Evolutionary conservation across 2,113 vertebrate species (phyloP).

Genomic region (Sigmodon hispidus): DNA sequence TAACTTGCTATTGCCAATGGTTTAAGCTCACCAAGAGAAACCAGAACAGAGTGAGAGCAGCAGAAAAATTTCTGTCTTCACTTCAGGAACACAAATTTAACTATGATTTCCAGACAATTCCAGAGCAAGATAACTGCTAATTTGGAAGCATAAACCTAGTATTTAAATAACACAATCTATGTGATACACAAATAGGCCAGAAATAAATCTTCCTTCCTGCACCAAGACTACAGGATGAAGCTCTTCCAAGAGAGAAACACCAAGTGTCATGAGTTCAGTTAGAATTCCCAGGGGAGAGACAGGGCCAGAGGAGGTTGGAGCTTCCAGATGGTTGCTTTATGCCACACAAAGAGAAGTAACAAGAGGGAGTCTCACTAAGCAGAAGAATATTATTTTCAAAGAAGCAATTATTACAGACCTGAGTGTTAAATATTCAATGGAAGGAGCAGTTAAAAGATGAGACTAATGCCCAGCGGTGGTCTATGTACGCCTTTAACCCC

Average conservation of each 20-base stretch:
- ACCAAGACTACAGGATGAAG: conserved; percentile 20
- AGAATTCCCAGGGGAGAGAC: conserved; percentile 34
- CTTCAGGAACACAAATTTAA: conserved; percentile 64
- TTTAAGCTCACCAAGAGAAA: neutral
- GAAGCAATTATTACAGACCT: conserved; percentile 44
- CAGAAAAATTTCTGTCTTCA: conserved; percentile 60
- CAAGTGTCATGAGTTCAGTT: conserved; percentile 32
- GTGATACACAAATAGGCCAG: conserved; percentile 39
- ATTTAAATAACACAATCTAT: conserved; percentile 57
- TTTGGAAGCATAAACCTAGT: conserved; percentile 61
- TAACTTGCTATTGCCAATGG: neutral
- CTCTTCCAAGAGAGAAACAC: conserved; percentile 23
- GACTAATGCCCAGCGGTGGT: neutral
- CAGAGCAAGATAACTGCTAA: conserved; percentile 64
- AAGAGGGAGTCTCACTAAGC: neutral
- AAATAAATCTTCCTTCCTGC: conserved; percentile 41
- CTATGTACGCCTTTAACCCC: neutral
- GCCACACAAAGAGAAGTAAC: conserved; percentile 37
- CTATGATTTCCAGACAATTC: conserved; percentile 64
- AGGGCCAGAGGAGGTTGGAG: neutral
- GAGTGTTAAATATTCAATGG: neutral
- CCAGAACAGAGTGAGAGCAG: conserved; percentile 59
- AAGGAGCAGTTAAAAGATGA: neutral
- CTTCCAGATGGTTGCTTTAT: conserved; percentile 40
- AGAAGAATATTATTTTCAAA: conserved; percentile 40